Percentiles rank a stretch among this genome's conserved stretches.
These are phyloP conservation scores for Pissodes strobi DNA, from an alignment of 1,140 invertebrate species.

Conservation along the genomic window DNA sequence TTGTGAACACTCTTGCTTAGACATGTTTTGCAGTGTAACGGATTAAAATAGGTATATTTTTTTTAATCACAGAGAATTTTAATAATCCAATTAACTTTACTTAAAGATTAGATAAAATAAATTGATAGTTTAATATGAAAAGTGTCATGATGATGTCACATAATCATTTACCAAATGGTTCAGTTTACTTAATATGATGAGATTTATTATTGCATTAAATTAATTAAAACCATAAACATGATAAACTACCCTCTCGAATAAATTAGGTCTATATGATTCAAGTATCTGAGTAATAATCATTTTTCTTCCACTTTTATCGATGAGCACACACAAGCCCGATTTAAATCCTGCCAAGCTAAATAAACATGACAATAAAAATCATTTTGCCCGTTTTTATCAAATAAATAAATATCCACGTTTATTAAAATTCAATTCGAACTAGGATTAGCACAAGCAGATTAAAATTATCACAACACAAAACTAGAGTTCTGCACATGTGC, in stretches of 20 bases:
- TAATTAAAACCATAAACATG: constrained; percentile 40
- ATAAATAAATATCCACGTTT: too few relatives aligned
- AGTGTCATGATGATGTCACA: constrained; percentile 43
- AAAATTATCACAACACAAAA: too few relatives aligned
- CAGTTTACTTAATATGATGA: constrained; percentile 32
- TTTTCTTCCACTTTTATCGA: constrained; percentile 10
- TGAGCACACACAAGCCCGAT: constrained; percentile 5
- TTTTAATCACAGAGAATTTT: constrained; percentile 42
- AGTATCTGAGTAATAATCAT: constrained; percentile 4
- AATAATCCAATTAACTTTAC: constrained; percentile 34
- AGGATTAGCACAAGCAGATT: too few relatives aligned
- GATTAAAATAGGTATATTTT: not conserved
- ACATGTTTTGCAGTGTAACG: constrained; percentile 18
- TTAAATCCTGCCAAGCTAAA: constrained; percentile 1
- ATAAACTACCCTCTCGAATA: constrained; percentile 26
- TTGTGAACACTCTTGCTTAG: constrained; percentile 16
- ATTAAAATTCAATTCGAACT: too few relatives aligned
- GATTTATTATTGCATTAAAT: constrained; percentile 38
- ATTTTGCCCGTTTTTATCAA: too few relatives aligned
- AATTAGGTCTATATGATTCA: constrained; percentile 16
- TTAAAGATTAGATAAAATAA: constrained; percentile 41
- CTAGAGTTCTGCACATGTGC: too few relatives aligned
- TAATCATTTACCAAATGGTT: constrained; percentile 43
- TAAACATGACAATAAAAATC: constrained; percentile 1
- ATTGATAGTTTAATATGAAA: constrained; percentile 40